Conservation (phyloP, 2,888 invertebrate genomes). For the Ecliptopera silaceata region DNA sequence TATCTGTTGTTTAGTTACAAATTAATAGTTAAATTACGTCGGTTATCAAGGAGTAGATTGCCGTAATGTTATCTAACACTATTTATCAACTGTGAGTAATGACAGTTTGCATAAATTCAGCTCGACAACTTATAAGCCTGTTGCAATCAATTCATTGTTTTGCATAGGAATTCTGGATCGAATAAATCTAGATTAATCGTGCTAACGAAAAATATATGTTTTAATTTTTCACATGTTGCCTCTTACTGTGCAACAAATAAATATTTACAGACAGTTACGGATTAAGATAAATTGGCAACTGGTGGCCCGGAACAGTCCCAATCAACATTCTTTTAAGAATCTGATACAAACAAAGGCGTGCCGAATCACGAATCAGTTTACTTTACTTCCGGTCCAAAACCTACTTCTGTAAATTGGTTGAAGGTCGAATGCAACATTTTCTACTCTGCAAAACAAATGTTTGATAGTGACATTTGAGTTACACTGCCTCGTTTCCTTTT, state of each 20-base stretch:
- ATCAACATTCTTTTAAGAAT: slow-evolving; percentile 17
- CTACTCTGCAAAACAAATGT: too few species aligned
- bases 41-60: background rate
- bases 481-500: too few species aligned
- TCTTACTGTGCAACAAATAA: background rate
- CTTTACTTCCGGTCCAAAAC: slow-evolving; percentile 30
- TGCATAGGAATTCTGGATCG: too few species aligned
- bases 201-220: too few species aligned
- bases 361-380: slow-evolving; percentile 27
- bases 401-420: slow-evolving; percentile 12
- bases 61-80: background rate
- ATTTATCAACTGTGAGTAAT: slow-evolving; percentile 17
- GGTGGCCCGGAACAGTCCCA: background rate
- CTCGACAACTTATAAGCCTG: background rate
- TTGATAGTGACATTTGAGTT: too few species aligned
- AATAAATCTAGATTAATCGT: too few species aligned
- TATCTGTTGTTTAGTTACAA: background rate
- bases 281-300: slow-evolving; percentile 5
- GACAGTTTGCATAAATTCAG: slow-evolving; percentile 1
- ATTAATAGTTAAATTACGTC: too few species aligned
- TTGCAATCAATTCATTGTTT: background rate
- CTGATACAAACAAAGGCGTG: slow-evolving; percentile 33
- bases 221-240: background rate
- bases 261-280: background rate
- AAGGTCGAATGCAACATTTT: slow-evolving; percentile 24